Conservation (phyloP, 2,113 vertebrate genomes). For the Zapornia atra region DNA sequence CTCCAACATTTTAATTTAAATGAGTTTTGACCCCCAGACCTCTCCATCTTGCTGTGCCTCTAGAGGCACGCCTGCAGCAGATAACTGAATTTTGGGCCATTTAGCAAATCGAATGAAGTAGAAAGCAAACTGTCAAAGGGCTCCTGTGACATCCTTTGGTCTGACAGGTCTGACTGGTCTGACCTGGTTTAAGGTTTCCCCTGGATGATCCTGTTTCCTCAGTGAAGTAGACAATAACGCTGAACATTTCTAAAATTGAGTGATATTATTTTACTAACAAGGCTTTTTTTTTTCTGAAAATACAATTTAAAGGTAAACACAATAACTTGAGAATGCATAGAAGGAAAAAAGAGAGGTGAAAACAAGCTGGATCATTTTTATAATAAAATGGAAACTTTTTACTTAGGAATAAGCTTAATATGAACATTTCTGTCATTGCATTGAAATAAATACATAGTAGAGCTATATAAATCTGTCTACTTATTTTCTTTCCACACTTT, state of each 20-base stretch:
- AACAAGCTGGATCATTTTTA: not conserved
- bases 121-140: not conserved
- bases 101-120: not conserved
- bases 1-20: not conserved
- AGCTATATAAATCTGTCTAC: not conserved
- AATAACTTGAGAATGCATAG: not conserved
- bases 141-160: not conserved
- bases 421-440: not conserved
- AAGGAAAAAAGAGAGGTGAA: not conserved
- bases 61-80: not conserved
- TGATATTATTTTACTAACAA: not conserved
- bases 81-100: not conserved
- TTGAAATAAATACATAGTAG: not conserved
- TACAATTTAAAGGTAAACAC: not conserved
- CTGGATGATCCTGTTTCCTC: not conserved
- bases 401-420: not conserved
- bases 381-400: not conserved
- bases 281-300: not conserved
- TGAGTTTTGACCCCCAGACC: not conserved
- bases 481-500: not conserved
- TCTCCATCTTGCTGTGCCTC: not conserved
- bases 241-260: not conserved
- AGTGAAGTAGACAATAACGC: fast-evolving
- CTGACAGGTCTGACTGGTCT: not conserved
- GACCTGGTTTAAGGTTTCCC: not conserved